Percentiles rank a stretch among this genome's conserved stretches.
Conservation (phyloP, 1,140 invertebrate genomes). For the Globodera rostochiensis region DNA sequence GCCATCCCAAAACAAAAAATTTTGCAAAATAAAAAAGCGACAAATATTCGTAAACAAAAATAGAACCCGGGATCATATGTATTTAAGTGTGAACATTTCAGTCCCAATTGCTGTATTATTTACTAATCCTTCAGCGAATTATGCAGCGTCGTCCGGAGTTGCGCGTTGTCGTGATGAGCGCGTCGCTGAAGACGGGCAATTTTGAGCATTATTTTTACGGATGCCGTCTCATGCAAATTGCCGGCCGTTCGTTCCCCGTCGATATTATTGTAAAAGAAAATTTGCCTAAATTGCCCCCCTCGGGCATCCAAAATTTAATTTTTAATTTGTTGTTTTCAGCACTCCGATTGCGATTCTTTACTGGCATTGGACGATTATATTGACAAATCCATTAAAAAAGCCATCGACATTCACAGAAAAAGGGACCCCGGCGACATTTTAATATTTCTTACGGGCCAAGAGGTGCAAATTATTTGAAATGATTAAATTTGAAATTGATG, state of each 20-base stretch:
- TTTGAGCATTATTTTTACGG: conserved; percentile 93
- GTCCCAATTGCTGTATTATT: neutral
- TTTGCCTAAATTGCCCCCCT: conserved; percentile 77
- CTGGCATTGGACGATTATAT: neutral
- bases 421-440: conserved; percentile 85
- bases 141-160: conserved; percentile 86
- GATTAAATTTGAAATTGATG: neutral
- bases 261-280: conserved; percentile 98
- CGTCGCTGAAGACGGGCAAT: conserved; percentile 93
- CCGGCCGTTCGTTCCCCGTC: conserved; percentile 78
- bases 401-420: conserved; percentile 96
- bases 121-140: conserved; percentile 73
- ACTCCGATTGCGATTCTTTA: conserved; percentile 15
- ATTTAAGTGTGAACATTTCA: conserved; percentile 70
- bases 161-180: conserved; percentile 92
- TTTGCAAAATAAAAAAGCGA: too few species aligned
- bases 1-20: too few species aligned
- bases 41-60: too few species aligned
- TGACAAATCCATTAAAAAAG: conserved; percentile 81
- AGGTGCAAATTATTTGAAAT: conserved; percentile 73
- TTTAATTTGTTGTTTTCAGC: conserved; percentile 73
- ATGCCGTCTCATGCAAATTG: conserved; percentile 93
- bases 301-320: conserved; percentile 78
- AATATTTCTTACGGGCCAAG: conserved; percentile 75
- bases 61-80: conserved; percentile 38